These are phyloP conservation scores for Sceliomorpha sp. DNA, from an alignment of 2,888 invertebrate species.

Conservation along the genomic window DNA sequence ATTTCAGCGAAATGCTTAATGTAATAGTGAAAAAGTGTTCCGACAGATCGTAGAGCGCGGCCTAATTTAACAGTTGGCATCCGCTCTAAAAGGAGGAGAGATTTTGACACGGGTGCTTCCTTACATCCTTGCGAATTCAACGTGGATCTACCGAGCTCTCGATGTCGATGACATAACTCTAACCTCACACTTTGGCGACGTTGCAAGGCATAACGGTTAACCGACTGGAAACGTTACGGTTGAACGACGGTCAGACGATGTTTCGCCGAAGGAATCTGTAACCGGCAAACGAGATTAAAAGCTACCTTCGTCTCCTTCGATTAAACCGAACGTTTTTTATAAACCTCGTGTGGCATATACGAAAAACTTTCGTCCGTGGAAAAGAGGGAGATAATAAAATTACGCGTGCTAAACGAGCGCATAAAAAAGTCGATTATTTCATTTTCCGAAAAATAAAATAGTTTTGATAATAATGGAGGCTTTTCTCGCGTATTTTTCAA, in stretches of 20 bases:
- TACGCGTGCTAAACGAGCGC: too few relatives aligned
- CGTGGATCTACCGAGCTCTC: conserved; percentile 25
- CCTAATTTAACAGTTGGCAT: too few relatives aligned
- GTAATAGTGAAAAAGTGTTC: too few relatives aligned
- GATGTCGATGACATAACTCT: conserved; percentile 46
- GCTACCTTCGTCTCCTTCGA: conserved; percentile 30
- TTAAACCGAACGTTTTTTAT: conserved; percentile 23
- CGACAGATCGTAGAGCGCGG: too few relatives aligned
- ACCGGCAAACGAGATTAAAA: conserved; percentile 49
- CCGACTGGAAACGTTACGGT: conserved; percentile 65
- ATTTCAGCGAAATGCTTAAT: too few relatives aligned
- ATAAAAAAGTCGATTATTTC: too few relatives aligned
- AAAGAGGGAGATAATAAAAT: neutral
- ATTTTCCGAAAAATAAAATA: too few relatives aligned
- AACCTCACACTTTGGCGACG: conserved; percentile 52
- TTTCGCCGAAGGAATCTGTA: conserved; percentile 40
- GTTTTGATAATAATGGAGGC: too few relatives aligned
- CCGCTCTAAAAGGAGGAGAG: too few relatives aligned
- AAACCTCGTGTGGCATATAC: conserved; percentile 9
- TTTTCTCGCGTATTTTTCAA: too few relatives aligned
- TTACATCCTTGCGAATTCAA: conserved; percentile 18
- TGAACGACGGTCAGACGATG: conserved; percentile 55
- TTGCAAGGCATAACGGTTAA: conserved; percentile 59
- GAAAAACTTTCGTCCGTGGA: neutral
- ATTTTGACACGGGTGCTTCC: conserved; percentile 9